Evolutionary conservation across 2,888 invertebrate genomes (phyloP).

Genomic region (Erebia epiphron): DNA sequence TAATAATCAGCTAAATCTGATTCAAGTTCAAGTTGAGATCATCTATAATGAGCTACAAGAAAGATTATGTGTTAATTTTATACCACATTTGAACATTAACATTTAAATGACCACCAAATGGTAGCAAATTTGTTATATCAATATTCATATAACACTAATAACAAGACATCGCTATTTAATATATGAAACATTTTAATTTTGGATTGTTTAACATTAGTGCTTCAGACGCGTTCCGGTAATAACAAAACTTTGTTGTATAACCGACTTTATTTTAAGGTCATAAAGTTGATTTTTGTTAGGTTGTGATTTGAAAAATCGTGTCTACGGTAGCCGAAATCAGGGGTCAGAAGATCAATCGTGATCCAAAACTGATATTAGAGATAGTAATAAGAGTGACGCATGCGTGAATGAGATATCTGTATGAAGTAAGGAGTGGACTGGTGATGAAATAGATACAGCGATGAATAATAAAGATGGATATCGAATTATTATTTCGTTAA

Average conservation of each 20-base stretch:
- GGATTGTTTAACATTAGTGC: conserved; percentile 71
- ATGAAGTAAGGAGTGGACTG: conserved; percentile 50
- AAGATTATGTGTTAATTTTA: conserved; percentile 19
- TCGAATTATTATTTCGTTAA: conserved; percentile 32
- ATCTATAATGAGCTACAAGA: conserved; percentile 20
- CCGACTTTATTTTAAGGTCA: conserved; percentile 35
- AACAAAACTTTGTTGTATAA: conserved; percentile 40
- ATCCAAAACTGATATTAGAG: conserved; percentile 79
- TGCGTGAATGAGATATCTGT: conserved; percentile 79
- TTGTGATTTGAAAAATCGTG: conserved; percentile 62
- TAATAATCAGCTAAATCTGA: neutral
- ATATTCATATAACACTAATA: conserved; percentile 52
- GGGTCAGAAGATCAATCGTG: conserved; percentile 80
- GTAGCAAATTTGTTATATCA: conserved; percentile 49
- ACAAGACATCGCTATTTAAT: conserved; percentile 62
- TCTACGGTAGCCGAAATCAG: conserved; percentile 78
- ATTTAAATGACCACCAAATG: conserved; percentile 40
- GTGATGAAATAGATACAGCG: conserved; percentile 45
- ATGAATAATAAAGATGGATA: conserved; percentile 35
- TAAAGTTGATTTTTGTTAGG: conserved; percentile 49
- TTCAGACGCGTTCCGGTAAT: conserved; percentile 61
- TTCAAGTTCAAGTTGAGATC: neutral
- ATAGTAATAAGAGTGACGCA: conserved; percentile 73
- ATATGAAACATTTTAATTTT: conserved; percentile 60
- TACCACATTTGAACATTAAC: conserved; percentile 27